Evolutionary conservation across 2,888 invertebrate genomes (phyloP).

Genomic region (Oxytorus armatus): DNA sequence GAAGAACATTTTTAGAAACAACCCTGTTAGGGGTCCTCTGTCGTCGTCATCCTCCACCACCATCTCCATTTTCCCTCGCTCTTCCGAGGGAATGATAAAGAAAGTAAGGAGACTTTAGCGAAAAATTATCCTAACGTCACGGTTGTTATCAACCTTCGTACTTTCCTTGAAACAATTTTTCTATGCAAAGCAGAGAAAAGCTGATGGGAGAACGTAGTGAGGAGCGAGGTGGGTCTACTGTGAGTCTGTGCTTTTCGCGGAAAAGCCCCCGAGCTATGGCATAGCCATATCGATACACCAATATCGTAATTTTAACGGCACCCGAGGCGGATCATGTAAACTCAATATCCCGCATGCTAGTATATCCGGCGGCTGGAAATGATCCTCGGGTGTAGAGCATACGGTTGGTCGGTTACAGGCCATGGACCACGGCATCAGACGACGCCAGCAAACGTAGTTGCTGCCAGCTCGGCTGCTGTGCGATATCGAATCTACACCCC

Average conservation of each 20-base stretch:
- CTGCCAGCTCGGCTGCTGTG: constrained; percentile 55
- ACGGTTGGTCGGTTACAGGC: constrained; percentile 51
- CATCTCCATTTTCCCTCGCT: not conserved
- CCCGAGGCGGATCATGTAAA: constrained; percentile 76
- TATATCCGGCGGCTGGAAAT: constrained; percentile 59
- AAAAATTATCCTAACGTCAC: constrained; percentile 33
- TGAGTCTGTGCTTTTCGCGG: constrained; percentile 26
- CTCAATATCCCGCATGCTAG: constrained; percentile 76
- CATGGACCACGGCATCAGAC: constrained; percentile 52
- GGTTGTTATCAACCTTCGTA: constrained; percentile 52
- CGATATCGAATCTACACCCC: constrained; percentile 77
- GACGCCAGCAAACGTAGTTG: constrained; percentile 27
- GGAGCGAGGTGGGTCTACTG: not conserved
- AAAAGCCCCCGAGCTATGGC: constrained; percentile 56
- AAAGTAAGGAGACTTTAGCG: not conserved
- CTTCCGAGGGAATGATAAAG: constrained; percentile 4
- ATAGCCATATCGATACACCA: constrained; percentile 77
- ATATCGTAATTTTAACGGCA: constrained; percentile 78
- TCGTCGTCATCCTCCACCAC: not conserved
- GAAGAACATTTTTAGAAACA: too few species aligned
- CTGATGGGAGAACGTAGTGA: not conserved
- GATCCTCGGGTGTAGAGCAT: constrained; percentile 40
- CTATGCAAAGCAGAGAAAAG: constrained; percentile 53
- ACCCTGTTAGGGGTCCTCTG: constrained; percentile 7
- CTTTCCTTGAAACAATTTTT: constrained; percentile 57